Base-by-base conservation (phyloP, 2,888 invertebrate genomes). In the Tineola bisselliella region DNA sequence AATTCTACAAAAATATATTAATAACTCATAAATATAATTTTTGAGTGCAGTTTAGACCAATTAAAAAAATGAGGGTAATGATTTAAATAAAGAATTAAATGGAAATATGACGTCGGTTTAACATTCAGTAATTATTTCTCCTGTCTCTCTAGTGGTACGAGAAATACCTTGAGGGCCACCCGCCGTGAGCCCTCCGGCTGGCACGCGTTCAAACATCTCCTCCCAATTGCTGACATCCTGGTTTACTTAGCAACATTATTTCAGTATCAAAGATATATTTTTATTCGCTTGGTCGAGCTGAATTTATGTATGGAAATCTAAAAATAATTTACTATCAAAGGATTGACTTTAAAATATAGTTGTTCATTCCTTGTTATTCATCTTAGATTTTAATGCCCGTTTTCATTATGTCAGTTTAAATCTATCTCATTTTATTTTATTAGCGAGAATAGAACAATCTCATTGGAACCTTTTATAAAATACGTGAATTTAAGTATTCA, bases 161-260 rank as follows among this genome's bases (percentile, higher is more conserved):
- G 33, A 31, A 31, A 17, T 33, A 17, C n/a, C 33, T 19, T 13
- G 12, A 15, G 15, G 58, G n/a, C 58, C 58, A 58, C 58, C 58
- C 58, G 58, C 58, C n/a, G 13, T 33, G 33, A 13, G 33, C 33
- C 58, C 58, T 54, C 15, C 12, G 58, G 58, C 58, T 31, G 19
- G 33, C 58, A 58, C 58, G 58, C 56, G 56, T 56, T 13, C 56
- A 56, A 48, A 48, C 38, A 38, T 38, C 38, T 38, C 38, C 38
- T 12, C 38, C 38, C 38, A 38, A 38, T 48, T 48, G 17, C 64
- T 64, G 62, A 38, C 38, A 38, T 63, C 65, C 63, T 63, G 65
- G 63, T 63, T 64, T 61, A 58, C 62, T 58, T 62, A 59, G 63
- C 57, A 44, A 70, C 70, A 71, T 71, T 70, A 65, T 63, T 15